These are phyloP conservation scores for Syngnathus floridae DNA, from an alignment of 2,113 vertebrate species.

Conservation along the genomic window DNA sequence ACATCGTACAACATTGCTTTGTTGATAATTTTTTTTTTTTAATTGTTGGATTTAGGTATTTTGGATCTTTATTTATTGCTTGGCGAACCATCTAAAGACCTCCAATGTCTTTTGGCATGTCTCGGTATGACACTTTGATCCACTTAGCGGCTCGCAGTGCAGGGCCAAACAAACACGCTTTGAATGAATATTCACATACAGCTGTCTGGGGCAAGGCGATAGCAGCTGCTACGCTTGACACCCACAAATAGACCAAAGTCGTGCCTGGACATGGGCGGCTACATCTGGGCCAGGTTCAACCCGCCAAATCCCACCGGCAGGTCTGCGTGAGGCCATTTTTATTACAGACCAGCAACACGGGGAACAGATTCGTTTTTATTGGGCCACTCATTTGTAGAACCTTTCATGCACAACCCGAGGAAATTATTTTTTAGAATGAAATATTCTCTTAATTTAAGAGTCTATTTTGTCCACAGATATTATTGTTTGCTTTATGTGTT, in stretches of 20 bases:
- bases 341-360: neutral
- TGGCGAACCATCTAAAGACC: slow-evolving; percentile 2
- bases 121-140: slow-evolving; percentile 16
- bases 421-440: neutral
- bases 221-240: slow-evolving; percentile 60
- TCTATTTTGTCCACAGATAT: neutral
- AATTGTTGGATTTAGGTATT: neutral
- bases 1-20: slow-evolving; percentile 5
- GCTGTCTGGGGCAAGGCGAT: slow-evolving; percentile 64
- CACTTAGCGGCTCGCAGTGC: slow-evolving; percentile 17
- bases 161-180: slow-evolving; percentile 59
- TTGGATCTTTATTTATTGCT: neutral
- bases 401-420: neutral
- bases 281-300: slow-evolving; percentile 53
- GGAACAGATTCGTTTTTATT: slow-evolving; percentile 5
- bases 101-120: slow-evolving; percentile 15
- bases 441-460: neutral
- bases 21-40: neutral
- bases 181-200: slow-evolving; percentile 71
- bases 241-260: slow-evolving; percentile 55
- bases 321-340: neutral
- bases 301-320: slow-evolving; percentile 19
- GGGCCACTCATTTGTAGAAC: neutral
- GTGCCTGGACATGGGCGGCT: slow-evolving; percentile 57
- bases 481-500: neutral